Evolutionary conservation across 1,140 invertebrate species (phyloP), one percentile per base, ranked within the genome.

Genomic region (Diploscapter pachys): DNA sequence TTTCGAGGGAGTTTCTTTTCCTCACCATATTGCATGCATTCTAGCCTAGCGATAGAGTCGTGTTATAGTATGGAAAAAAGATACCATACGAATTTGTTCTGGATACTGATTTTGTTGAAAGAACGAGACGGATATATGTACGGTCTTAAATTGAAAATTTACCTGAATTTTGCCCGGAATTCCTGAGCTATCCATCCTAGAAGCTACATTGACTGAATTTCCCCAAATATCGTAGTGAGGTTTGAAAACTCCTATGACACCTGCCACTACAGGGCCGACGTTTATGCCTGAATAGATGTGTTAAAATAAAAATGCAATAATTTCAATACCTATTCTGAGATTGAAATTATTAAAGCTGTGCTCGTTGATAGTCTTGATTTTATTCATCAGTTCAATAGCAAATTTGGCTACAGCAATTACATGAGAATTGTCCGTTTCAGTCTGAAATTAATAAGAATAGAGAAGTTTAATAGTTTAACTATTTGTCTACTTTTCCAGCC

Each of bases 171-270:
- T 92, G 5, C 93, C 93, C 74, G 93, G 92, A 89, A 94, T 94
- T 50, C 95, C 95, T 2, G 94, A 96, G 83, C 93, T 95, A 85
- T 97, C 95, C 94, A 98, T 96, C 71, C 94, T 89, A 0, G 93
- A 95, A 3, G 95, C 94, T 66, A 98, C 95, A 87, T 98, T 98
- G 4, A 85, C 83, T 0, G 95, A 93, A 87, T 98, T 95, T 0
- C 96, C 95, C 96, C 96, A 98, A 69, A 98, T 97, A 86, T 98
- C 96, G 80, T 96, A 98, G 82, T 95, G 93, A 9, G 97, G 88
- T 84, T 97, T 98, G 0, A 92, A 93, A 0, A 94, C 95, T 0
- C 95, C 95, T 64, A 98, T 96, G 0, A 98, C 94, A 2, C 95
- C 96, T n/a, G 83, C 84, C 9, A 85, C 81, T 9, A 85, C 83